Evolutionary conservation across 2,888 invertebrate genomes (phyloP), one percentile per base, ranked within the genome.

Genomic region (Lepidochrysops patricia): DNA sequence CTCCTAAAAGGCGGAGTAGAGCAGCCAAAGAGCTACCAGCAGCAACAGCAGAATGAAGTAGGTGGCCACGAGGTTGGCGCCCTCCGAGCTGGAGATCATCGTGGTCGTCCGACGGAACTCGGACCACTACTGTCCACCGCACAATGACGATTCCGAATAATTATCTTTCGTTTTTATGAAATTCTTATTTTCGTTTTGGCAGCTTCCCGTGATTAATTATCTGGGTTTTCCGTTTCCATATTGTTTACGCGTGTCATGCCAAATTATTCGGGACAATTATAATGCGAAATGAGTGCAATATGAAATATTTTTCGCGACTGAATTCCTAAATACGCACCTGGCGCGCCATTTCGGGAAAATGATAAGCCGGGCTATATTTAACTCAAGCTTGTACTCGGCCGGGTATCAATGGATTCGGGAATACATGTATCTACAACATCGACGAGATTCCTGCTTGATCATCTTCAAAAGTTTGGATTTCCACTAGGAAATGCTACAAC

Each of bases 41-140:
- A 94, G 81, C 48, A 92, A 74, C 60, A 93, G 86, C 64, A 94
- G 82, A 70, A 94, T 93, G 72, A 90, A 81, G 75, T 93, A 94
- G 57, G 94, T 94, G 58, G 92, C 91, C 65, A 93, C 85, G 66
- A 94, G 84, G 73, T 91, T 94, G 58, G 87, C 86, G 61, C 92
- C 91, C 77, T 94, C 94, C 7, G 76, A 71, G 63, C 84, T 77
- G 63, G 71, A 74, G 73, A 84, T 75, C 73, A 77, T 82, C 67
- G 70, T 77, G 52, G 32, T 34, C 50, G 26, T 50, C 34, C 58
- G 50, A 15, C 58, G 23, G 26, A 34, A 25, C 64, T 72, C 68
- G 72, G 68, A 68, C 65, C 73, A 68, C 76, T 73, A 87, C 85
- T 86, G 82, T 64, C 64, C 9, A 32, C 27, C 32, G 54, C 64